Conservation (phyloP, 2,797 vertebrate genomes). For the Characodon lateralis region DNA sequence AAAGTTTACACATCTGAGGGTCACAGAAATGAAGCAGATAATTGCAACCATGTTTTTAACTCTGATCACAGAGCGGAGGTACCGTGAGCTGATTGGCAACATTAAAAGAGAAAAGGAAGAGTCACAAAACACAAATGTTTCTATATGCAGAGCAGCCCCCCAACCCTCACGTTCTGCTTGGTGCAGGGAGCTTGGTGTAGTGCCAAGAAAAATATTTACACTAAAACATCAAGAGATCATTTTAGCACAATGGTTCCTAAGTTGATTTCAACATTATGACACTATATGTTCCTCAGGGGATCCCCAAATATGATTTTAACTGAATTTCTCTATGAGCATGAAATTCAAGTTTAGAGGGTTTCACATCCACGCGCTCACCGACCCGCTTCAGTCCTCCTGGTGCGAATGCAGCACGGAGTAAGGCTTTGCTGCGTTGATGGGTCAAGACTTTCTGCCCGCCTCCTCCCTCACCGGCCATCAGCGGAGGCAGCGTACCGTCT, state of each 20-base stretch:
- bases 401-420: slow-evolving; percentile 40
- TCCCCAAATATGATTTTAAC: slow-evolving; percentile 28
- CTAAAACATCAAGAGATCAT: slow-evolving; percentile 23
- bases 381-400: slow-evolving; percentile 50
- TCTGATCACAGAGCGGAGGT: slow-evolving; percentile 20
- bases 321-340: slow-evolving; percentile 26
- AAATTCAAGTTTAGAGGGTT: slow-evolving; percentile 46
- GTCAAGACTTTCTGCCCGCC: slow-evolving; percentile 10
- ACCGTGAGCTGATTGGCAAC: slow-evolving; percentile 45
- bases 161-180: not conserved
- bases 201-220: slow-evolving; percentile 15
- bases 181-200: not conserved
- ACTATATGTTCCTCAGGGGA: not conserved
- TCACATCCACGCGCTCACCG: slow-evolving; percentile 25
- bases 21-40: slow-evolving; percentile 1
- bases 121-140: slow-evolving; percentile 16
- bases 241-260: slow-evolving; percentile 25
- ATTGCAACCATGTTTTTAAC: not conserved
- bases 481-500: slow-evolving; percentile 50
- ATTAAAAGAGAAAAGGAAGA: slow-evolving; percentile 14
- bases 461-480: slow-evolving; percentile 1
- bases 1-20: slow-evolving; percentile 15
- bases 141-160: slow-evolving; percentile 35
- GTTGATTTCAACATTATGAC: slow-evolving; percentile 10
- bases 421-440: slow-evolving; percentile 57